Evolutionary conservation across 2,113 vertebrate species (phyloP), one percentile per base, ranked within the genome.

Genomic region (Propithecus coquereli): DNA sequence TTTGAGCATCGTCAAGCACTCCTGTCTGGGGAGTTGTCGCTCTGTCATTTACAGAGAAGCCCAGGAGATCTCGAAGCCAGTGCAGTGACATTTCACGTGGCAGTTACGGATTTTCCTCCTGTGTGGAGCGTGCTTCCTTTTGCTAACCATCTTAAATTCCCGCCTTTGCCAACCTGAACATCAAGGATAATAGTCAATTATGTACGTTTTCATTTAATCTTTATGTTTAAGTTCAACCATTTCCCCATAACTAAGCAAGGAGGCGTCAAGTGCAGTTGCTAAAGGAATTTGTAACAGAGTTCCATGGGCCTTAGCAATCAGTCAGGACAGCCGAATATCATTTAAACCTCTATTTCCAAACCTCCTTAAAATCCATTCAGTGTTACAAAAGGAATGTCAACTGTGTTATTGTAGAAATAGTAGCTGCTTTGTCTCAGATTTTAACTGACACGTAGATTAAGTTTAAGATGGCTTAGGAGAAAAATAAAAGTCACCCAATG

Each of bases 151-250:
- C 74, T 96, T 84, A 65, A 94, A 87, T 97, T 95, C 37, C 37
- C 94, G 84, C 43, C 32, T 40, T 94, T 90, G 86, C 90, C 79
- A 95, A 59, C 71, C 37, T 89, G 47, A 74, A 93, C 94, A 93
- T 83, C 92, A 90, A 63, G 68, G n/a, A 66, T 86, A 87, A 63
- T 16, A 45, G 83, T 87, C 80, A 89, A 63, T 79, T 63, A 65
- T 87, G 61, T 87, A 71, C 71, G 11, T 97, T 93, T 91, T 83
- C 86, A 94, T 90, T 93, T 77, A 92, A 34, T 68, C 87, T 94
- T 88, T 79, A 37, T 65, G 43, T 92, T 92, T 92, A 70, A 87
- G 76, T 74, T 73, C 40, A 45, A 27, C 54, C 40, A 34, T 95
- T 94, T 95, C 74, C 34, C 52, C 25, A 52, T 57, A 90, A 81